Conservation (phyloP, 2,888 invertebrate species). For the Byasa hedistus region DNA sequence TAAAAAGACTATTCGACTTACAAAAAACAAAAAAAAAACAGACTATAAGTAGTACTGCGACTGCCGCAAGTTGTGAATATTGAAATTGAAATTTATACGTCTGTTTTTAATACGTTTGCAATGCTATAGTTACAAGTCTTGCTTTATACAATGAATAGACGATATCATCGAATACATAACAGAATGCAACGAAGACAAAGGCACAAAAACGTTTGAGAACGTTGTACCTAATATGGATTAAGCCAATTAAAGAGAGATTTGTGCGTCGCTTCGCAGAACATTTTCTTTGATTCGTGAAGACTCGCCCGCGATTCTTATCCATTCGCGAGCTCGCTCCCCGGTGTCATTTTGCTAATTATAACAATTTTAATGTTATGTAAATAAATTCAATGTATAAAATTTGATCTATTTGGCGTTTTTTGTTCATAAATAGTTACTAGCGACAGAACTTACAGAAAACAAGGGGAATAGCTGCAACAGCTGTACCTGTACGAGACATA, state of each 20-base stretch:
- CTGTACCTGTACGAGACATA: too few species aligned
- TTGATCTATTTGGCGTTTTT: not conserved
- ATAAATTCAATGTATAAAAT: not conserved
- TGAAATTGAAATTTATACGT: not conserved
- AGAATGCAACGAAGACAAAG: constrained; percentile 38
- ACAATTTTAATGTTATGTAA: constrained; percentile 19
- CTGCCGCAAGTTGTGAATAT: not conserved
- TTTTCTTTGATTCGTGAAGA: constrained; percentile 33
- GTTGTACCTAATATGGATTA: constrained; percentile 52
- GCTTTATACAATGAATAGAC: constrained; percentile 17
- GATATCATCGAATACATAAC: constrained; percentile 20
- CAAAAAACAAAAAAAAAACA: too few species aligned
- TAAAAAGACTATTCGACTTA: too few species aligned
- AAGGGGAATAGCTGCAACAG: too few species aligned
- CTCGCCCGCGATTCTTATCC: constrained; percentile 37
- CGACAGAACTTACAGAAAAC: too few species aligned
- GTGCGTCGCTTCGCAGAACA: constrained; percentile 42
- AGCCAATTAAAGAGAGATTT: constrained; percentile 68
- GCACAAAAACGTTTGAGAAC: constrained; percentile 33
- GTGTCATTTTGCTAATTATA: constrained; percentile 33
- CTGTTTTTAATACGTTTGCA: not conserved
- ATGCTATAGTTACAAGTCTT: not conserved
- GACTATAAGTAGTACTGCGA: not conserved
- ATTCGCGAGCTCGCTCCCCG: constrained; percentile 31
- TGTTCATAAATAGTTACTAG: too few species aligned